Evolutionary conservation across 2,888 invertebrate species (phyloP), one percentile per base, ranked within the genome.

Genomic region (Mystacides longicornis): DNA sequence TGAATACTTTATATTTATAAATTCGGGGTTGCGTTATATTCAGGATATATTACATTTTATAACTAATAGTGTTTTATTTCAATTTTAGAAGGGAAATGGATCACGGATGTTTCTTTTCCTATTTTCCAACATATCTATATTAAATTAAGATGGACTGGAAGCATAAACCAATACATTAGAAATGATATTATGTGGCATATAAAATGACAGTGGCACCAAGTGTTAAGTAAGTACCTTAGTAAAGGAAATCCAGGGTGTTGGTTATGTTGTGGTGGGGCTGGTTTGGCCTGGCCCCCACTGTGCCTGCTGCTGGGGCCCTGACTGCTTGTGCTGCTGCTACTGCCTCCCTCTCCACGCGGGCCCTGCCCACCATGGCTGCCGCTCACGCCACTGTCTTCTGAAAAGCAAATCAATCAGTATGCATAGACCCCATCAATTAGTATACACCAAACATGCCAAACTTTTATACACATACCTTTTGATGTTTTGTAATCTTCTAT

Each of bases 311-410:
- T 51, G 19, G 45, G 55, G 52, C 45, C 49, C 16, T n/a, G n/a
- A 43, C 23, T 51, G 52, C 45, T 45, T 45, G 54, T 50, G 42
- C 47, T 54, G 50, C 55, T 50, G 49, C 51, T 42, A 22, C 23
- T 33, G 33, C 51, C 20, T 16, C 53, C 23, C 27, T 23, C 22
- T n/a, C 50, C 48, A 23, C 50, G 50, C 46, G 53, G 47, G 50
- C 43, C 50, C 54, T 21, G 56, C 42, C 54, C 54, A 57, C 47
- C 61, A 61, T 61, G 61, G 59, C 61, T 59, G 51, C 52, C 58
- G 51, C 57, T 59, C 49, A 61, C 61, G 47, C 61, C 61, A 49
- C 61, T 61, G 54, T 61, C 61, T 45, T 51, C 61, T 60, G 51
- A 2, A 37, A 50, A 51, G 22, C 16, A 16, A 33, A 3, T 49